Evolutionary conservation across 2,888 invertebrate species (phyloP), one percentile per base, ranked within the genome.

Genomic region (Drosophila suboccidentalis): DNA sequence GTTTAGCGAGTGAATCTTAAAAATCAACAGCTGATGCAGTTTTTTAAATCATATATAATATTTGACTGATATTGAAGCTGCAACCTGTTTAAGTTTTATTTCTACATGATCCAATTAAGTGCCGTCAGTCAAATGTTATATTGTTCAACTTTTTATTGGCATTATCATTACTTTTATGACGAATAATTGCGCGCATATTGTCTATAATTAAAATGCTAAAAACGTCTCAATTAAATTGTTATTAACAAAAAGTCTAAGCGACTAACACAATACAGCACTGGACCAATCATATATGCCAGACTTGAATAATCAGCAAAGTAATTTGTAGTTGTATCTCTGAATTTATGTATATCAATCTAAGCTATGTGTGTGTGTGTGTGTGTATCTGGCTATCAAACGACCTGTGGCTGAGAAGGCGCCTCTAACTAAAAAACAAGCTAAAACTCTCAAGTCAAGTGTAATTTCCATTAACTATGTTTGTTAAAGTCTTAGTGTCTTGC

Each of bases 131-230:
- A 61, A 60, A 64, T 53, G 58, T 62, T 44, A 58, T 64, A 72
- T 72, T 64, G 71, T 72, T 76, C 65, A 66, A 72, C 69, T 62
- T 82, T 71, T 75, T 83, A 83, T 83, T 74, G 74, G 71, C 74
- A 76, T 86, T 88, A 82, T 88, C 88, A 88, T 84, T 88, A 88
- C 58, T 70, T 88, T 86, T 85, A 86, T 84, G 89, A 78, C 82
- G 67, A 87, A 87, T 89, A 89, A 86, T 89, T 89, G 87, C 89
- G 73, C 89, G 60, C 78, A 79, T 87, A 86, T 84, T 82, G 82
- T 80, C 75, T 89, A 67, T 89, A 87, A 86, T 86, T 89, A 89
- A 86, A 87, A 87, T 84, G 65, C 68, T 87, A 73, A 87, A 86
- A 89, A 77, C 82, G 84, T 86, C 89, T 86, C 85, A 86, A 86